Evolutionary conservation across 2,797 vertebrate genomes (phyloP).

Genomic region (Coregonus suidteri): DNA sequence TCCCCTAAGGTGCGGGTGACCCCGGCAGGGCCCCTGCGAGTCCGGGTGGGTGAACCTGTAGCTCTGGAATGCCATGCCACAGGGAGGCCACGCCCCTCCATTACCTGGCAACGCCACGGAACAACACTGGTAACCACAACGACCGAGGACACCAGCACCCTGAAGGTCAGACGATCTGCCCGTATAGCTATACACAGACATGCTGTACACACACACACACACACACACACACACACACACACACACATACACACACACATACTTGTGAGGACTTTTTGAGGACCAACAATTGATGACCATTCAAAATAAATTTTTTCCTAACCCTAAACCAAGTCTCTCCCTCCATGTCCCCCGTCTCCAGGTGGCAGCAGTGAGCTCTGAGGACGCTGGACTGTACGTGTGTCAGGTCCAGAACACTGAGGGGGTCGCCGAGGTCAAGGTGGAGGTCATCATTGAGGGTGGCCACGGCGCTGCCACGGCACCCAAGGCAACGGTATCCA

Average conservation of each 20-base stretch:
- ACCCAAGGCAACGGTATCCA: constrained; percentile 74
- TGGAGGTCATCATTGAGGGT: constrained; percentile 78
- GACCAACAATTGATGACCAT: no score
- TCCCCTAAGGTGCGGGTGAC: constrained; percentile 82
- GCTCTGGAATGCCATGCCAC: constrained; percentile 83
- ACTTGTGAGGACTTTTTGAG: no score
- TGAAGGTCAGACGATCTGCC: constrained; percentile 58
- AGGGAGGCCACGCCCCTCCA: constrained; percentile 81
- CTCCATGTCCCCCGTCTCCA: constrained; percentile 45
- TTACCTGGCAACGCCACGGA: constrained; percentile 84
- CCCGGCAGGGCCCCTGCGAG: constrained; percentile 77
- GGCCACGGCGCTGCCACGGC: constrained; percentile 37
- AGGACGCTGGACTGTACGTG: constrained; percentile 84
- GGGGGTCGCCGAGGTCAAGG: constrained; percentile 78
- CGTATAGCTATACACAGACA: background rate
- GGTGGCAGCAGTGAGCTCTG: constrained; percentile 75
- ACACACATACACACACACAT: background rate
- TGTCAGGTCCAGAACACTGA: constrained; percentile 84
- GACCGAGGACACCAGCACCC: constrained; percentile 73
- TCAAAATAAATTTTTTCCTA: no score
- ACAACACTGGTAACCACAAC: constrained; percentile 72
- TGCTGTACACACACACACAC: background rate
- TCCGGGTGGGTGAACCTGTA: constrained; percentile 79
- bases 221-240: constrained; percentile 1
- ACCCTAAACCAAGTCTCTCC: no score